phyloP scores from a whole-genome alignment of 2,888 invertebrate genomes.

The Stenurella melanura region DNA sequence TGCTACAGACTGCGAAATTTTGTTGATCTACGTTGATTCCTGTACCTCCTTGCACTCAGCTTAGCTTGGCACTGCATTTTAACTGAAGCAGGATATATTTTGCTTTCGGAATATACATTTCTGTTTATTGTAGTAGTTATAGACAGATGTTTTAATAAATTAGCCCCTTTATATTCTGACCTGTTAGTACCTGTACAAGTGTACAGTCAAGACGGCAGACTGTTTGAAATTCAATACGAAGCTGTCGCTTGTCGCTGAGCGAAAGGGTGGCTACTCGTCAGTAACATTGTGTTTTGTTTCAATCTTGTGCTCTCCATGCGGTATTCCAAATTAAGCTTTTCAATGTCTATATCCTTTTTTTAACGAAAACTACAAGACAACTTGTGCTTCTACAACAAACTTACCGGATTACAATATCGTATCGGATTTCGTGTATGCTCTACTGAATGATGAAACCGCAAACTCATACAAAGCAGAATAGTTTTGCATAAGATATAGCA shows the following conservation, averaged over 20 bases:
- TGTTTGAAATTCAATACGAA: conserved; percentile 43
- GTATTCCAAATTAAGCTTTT: conserved; percentile 46
- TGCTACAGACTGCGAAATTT: too few species aligned
- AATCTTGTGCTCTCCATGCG: conserved; percentile 42
- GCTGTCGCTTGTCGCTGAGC: conserved; percentile 29
- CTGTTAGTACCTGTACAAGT: not conserved
- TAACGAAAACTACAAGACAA: conserved; percentile 30
- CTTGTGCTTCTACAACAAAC: conserved; percentile 38
- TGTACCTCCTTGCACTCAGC: too few species aligned
- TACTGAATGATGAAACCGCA: conserved; percentile 1
- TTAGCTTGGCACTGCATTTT: too few species aligned
- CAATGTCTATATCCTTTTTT: conserved; percentile 43
- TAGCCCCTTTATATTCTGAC: not conserved
- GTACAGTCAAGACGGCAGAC: not conserved
- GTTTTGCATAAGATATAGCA: not conserved
- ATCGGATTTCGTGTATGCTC: conserved; percentile 25
- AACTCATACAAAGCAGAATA: not conserved
- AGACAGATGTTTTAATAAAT: not conserved
- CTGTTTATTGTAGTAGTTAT: too few species aligned
- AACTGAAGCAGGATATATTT: too few species aligned
- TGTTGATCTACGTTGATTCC: too few species aligned
- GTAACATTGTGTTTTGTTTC: conserved; percentile 37
- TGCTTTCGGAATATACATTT: too few species aligned
- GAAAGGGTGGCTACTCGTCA: conserved; percentile 39
- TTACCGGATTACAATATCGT: conserved; percentile 31